Percentiles rank a stretch among this genome's conserved stretches.
Conservation (phyloP, 2,888 invertebrate species). For the Clusia tigrina region DNA sequence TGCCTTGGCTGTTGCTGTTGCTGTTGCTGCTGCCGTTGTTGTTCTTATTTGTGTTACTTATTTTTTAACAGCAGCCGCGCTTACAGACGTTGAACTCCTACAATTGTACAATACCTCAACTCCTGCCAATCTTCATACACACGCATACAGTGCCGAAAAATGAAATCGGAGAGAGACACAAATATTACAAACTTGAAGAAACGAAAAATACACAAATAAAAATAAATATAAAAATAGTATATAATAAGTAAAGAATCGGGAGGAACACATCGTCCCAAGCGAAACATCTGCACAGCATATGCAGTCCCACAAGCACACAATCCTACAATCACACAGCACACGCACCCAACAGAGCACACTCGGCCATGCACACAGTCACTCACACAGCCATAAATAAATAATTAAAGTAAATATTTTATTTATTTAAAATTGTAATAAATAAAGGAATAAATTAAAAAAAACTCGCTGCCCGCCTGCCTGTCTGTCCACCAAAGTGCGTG, state of each 20-base stretch:
- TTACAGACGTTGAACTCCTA: slow-evolving; percentile 31
- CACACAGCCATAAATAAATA: neutral
- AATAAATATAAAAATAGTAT: no score
- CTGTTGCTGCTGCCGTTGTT: slow-evolving; percentile 14
- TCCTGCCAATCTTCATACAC: slow-evolving; percentile 10
- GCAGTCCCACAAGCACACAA: no score
- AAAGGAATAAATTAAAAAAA: slow-evolving; percentile 25
- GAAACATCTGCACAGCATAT: slow-evolving; percentile 20
- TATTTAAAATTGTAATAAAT: neutral
- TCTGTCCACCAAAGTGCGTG: no score
- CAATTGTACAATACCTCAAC: slow-evolving; percentile 6
- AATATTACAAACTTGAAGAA: no score
- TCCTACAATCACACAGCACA: no score
- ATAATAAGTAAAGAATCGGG: no score
- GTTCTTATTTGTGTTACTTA: slow-evolving; percentile 50
- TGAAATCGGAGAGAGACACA: no score
- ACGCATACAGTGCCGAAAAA: no score
- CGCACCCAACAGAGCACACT: neutral
- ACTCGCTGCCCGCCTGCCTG: neutral
- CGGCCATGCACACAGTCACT: neutral
- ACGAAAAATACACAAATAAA: no score
- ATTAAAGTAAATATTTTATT: neutral
- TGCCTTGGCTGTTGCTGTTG: neutral
- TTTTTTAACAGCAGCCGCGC: slow-evolving; percentile 36
- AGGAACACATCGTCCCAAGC: no score